Evolutionary conservation across 2,113 vertebrate species (phyloP).

Genomic region (Ctenomys sociabilis): DNA sequence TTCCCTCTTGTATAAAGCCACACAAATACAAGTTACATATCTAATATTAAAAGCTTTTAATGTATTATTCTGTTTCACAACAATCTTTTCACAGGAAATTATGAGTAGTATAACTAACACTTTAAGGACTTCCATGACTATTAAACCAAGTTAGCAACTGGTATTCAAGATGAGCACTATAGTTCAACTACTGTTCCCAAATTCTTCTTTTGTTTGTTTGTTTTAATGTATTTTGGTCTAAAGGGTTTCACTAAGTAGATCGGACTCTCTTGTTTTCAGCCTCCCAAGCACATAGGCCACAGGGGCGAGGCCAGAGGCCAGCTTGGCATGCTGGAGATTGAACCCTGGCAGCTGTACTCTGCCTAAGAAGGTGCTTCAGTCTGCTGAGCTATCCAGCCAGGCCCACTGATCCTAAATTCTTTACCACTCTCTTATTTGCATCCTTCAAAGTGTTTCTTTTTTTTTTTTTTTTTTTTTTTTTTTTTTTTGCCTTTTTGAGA

Average conservation of each 20-base stretch:
- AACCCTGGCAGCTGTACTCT: no score
- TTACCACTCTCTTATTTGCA: neutral
- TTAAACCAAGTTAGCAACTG: neutral
- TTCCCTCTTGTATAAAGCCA: neutral
- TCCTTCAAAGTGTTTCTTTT: conserved; percentile 41
- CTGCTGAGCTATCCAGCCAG: no score
- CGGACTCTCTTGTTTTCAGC: no score
- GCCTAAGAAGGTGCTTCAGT: no score
- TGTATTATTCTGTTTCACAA: conserved; percentile 15
- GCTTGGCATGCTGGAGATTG: no score
- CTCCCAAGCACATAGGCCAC: no score
- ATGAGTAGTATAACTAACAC: neutral
- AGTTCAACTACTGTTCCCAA: neutral
- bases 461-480: no score
- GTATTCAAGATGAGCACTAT: neutral
- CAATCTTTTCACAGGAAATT: conserved; percentile 34
- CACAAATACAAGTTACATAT: neutral
- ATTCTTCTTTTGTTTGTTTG: neutral
- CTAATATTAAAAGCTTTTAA: neutral
- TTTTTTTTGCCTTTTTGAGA: no score
- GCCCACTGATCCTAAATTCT: neutral
- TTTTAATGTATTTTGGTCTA: no score
- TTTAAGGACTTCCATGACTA: neutral
- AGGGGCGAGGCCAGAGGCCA: no score
- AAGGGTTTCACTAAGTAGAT: no score